Conservation (phyloP, 2,888 invertebrate species). For the Phasia obesa region DNA sequence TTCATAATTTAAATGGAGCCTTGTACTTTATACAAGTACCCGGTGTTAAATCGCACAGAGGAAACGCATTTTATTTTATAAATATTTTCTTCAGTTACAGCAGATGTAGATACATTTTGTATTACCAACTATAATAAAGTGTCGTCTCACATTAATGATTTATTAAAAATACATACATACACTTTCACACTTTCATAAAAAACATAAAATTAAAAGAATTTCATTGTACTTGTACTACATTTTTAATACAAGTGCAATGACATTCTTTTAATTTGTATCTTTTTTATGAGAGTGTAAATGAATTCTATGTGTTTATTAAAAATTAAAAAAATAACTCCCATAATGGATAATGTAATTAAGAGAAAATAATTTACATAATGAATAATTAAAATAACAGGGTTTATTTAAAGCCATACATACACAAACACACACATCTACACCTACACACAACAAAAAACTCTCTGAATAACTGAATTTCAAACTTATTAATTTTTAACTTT, state of each 20-base stretch:
- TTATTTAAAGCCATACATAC: constrained; percentile 75
- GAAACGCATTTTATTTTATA: too few relatives aligned
- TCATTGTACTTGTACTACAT: neutral
- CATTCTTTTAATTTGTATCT: too few relatives aligned
- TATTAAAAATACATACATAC: too few relatives aligned
- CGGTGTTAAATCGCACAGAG: too few relatives aligned
- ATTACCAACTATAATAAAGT: too few relatives aligned
- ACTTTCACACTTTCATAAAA: neutral
- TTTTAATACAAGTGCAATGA: too few relatives aligned
- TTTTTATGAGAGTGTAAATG: neutral
- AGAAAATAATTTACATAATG: constrained; percentile 79
- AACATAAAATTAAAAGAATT: neutral
- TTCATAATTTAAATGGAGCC: too few relatives aligned
- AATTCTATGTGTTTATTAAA: constrained; percentile 26
- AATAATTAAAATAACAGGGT: constrained; percentile 79
- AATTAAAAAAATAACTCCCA: constrained; percentile 25
- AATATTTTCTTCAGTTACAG: too few relatives aligned
- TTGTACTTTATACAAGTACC: too few relatives aligned
- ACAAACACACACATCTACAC: neutral
- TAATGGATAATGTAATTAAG: constrained; percentile 74
- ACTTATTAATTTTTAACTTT: too few relatives aligned
- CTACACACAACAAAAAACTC: neutral
- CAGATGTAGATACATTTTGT: too few relatives aligned
- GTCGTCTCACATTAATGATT: too few relatives aligned
- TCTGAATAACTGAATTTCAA: neutral